Evolutionary conservation across 2,888 invertebrate species (phyloP).

Genomic region (Calameuta pallipes): DNA sequence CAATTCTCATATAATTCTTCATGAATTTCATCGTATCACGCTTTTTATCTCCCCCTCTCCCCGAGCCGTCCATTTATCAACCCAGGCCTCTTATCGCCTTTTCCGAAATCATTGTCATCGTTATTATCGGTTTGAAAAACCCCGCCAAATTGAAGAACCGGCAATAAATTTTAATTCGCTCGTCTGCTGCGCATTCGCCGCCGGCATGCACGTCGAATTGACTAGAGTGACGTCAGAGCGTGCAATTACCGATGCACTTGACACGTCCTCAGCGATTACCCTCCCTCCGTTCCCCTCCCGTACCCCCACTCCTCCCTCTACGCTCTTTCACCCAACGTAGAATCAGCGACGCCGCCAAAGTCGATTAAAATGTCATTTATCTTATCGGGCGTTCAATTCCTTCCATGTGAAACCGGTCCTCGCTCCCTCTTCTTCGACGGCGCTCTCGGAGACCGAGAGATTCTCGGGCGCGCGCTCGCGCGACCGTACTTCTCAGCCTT

Average conservation of each 20-base stretch:
- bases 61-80: too few species aligned
- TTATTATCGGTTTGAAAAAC: conserved; percentile 22
- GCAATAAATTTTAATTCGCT: conserved; percentile 43
- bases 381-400: conserved; percentile 22
- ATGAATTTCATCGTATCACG: too few species aligned
- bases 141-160: conserved; percentile 25
- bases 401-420: not conserved
- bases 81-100: fast-evolving
- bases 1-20: too few species aligned
- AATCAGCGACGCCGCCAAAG: conserved; percentile 10
- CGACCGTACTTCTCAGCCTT: not conserved
- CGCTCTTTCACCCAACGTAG: not conserved
- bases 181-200: conserved; percentile 38
- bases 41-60: too few species aligned
- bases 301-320: not conserved
- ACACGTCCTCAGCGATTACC: conserved; percentile 34
- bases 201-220: conserved; percentile 23
- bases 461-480: not conserved
- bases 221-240: conserved; percentile 35
- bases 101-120: not conserved
- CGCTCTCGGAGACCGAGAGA: not conserved
- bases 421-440: not conserved
- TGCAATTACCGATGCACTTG: conserved; percentile 48
- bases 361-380: conserved; percentile 48
- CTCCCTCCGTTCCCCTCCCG: conserved; percentile 20